Base-by-base conservation (phyloP, 2,113 vertebrate species). In the Callipepla squamata region DNA sequence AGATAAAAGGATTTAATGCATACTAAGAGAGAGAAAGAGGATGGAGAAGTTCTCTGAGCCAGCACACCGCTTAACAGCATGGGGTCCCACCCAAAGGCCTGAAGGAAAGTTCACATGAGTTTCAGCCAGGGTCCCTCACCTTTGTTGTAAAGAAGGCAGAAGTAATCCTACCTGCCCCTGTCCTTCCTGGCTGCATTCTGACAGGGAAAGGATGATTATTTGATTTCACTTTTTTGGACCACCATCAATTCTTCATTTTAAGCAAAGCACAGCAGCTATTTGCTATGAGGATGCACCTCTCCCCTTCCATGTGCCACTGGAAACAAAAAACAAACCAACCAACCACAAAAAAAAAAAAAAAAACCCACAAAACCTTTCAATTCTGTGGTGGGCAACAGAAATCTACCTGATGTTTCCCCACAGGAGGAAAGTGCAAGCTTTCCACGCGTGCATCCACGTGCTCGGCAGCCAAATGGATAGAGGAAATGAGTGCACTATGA, bases 381-480 rank as follows among this genome's bases (percentile, higher is more conserved):
- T 44, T 70, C 15, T 63, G 42, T 10, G 58, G n/a, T 42, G 94
- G 73, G 23, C 16, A 28, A 40, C 26, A 40, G 61, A 26, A 40
- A 28, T 63, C 61, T 63, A 40, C 61, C 38, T 28, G 25, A 63
- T 40, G 16, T 40, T 25, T 40, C 36, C 11, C 26, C 1, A 0
- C 26, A 15, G 81, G 72, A 91, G 94, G 55, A 50, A 22, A 14
- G 10, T 1, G 7, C 7, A 42, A 89, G 50, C 58, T 22, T 28
- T 53, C n/a, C 40, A 5, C 0, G 0, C n/a, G 59, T 0, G 2
- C 74, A 66, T 80, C 74, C 1, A 1, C 3, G 85, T 0, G 13
- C 36, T 6, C 4, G 0, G 73, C 2, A 0, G 72, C 67, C 85
- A 53, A 94, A 58, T 30, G 11, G 47, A 47, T 1, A 2, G 40